A percentile compares a stretch with the other conserved stretches of the same genome.
phyloP scores from a whole-genome alignment of 2,797 vertebrate species.

The Spinus olivaceus region DNA sequence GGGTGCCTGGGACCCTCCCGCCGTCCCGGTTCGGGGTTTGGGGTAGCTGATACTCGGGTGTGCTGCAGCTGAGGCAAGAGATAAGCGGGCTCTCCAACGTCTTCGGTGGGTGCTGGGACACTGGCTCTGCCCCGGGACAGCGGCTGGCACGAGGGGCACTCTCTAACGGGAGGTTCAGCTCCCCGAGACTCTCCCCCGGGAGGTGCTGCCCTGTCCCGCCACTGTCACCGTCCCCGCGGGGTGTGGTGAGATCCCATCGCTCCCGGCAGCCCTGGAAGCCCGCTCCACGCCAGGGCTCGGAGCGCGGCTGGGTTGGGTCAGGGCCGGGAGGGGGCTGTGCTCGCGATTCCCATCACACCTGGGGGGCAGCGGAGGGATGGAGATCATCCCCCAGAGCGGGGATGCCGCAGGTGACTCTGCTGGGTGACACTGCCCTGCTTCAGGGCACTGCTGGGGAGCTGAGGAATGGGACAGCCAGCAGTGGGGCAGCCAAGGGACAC shows the following conservation, averaged over 20 bases:
- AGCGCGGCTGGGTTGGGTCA: accelerated
- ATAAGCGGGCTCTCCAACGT: not conserved
- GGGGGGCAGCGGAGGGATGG: accelerated
- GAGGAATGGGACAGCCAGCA: not conserved
- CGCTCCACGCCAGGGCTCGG: accelerated
- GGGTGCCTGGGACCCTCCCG: not conserved
- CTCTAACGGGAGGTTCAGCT: not conserved
- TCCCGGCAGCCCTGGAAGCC: not conserved
- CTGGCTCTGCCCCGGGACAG: not conserved
- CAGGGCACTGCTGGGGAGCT: accelerated
- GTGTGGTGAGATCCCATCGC: not conserved
- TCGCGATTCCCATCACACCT: accelerated
- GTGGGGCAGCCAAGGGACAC: not conserved
- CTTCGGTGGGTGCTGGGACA: not conserved
- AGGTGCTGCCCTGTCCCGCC: not conserved
- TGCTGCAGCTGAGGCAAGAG: not conserved
- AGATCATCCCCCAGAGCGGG: not conserved
- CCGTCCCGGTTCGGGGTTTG: not conserved
- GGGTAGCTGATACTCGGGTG: accelerated
- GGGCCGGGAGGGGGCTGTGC: not conserved
- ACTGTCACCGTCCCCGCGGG: not conserved
- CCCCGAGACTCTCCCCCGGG: accelerated
- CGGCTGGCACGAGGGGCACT: not conserved
- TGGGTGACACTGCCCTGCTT: not conserved
- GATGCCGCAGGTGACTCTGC: accelerated